These are phyloP conservation scores for Nemotelus pantherinus DNA, from an alignment of 2,888 invertebrate genomes.

Conservation along the genomic window DNA sequence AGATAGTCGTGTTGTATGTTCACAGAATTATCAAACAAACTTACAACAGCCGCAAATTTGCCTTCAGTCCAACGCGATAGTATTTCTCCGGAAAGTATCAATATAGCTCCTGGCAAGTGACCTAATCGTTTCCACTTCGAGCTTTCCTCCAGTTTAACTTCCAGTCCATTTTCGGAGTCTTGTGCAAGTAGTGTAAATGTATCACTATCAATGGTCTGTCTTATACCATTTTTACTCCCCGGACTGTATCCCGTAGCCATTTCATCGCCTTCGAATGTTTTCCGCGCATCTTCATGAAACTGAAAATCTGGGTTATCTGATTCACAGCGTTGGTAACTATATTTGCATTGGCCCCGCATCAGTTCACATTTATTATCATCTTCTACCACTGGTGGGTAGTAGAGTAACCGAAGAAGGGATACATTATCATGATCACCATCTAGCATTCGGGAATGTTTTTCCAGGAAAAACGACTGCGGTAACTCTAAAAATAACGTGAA, in stretches of 20 bases:
- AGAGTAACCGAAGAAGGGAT: constrained; percentile 75
- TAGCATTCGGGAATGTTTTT: constrained; percentile 75
- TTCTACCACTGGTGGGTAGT: constrained; percentile 76
- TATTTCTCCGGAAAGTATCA: constrained; percentile 80
- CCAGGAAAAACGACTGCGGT: constrained; percentile 70
- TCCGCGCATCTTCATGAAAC: constrained; percentile 60
- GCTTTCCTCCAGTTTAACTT: constrained; percentile 70
- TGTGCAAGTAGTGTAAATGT: constrained; percentile 79
- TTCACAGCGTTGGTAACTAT: constrained; percentile 63
- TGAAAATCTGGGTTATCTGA: constrained; percentile 63
- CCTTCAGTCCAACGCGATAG: constrained; percentile 79
- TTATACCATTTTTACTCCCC: constrained; percentile 56
- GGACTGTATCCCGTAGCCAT: constrained; percentile 49
- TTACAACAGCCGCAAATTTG: constrained; percentile 75
- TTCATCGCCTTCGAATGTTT: constrained; percentile 55
- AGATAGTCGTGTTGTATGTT: not conserved
- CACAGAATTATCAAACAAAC: constrained; percentile 53
- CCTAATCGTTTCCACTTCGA: constrained; percentile 79
- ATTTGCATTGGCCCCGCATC: constrained; percentile 63
- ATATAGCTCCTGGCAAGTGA: constrained; percentile 78
- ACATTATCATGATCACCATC: constrained; percentile 71
- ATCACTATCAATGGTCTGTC: constrained; percentile 73
- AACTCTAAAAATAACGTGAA: constrained; percentile 65
- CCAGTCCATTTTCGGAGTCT: constrained; percentile 79
- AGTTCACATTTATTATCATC: constrained; percentile 69